Percentiles rank a stretch among this genome's conserved stretches.
Conservation (phyloP, 2,113 vertebrate genomes). For the Scortum barcoo region DNA sequence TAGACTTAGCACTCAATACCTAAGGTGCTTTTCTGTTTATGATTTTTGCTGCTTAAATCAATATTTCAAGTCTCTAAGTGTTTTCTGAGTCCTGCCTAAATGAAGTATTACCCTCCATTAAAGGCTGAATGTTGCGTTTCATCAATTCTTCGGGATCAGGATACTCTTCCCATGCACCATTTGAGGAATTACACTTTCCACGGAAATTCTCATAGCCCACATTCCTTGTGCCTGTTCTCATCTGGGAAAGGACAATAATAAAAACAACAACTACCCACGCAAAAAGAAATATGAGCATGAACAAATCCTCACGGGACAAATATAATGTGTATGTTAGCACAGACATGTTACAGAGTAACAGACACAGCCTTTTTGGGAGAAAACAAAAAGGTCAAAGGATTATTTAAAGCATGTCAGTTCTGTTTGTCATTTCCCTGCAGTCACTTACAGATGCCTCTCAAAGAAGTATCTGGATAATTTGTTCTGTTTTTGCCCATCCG, state of each 20-base stretch:
- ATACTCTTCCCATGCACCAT: not conserved
- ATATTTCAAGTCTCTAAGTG: not conserved
- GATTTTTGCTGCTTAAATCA: not conserved
- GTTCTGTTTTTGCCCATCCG: constrained; percentile 53
- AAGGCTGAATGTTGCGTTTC: not conserved
- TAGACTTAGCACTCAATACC: not conserved
- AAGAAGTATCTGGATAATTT: constrained; percentile 52
- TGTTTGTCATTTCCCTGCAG: constrained; percentile 37
- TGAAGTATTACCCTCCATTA: not conserved
- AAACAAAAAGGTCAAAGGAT: constrained; percentile 57
- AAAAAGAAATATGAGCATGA: constrained; percentile 63
- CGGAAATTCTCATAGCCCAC: constrained; percentile 47
- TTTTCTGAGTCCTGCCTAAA: not conserved
- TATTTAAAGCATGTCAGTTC: constrained; percentile 45
- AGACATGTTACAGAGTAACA: constrained; percentile 28
- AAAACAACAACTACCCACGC: constrained; percentile 40
- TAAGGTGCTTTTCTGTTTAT: not conserved
- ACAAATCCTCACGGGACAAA: constrained; percentile 32
- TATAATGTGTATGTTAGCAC: not conserved
- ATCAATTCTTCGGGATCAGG: not conserved
- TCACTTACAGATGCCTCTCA: constrained; percentile 56
- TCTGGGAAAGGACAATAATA: constrained; percentile 61
- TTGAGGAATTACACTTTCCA: constrained; percentile 4
- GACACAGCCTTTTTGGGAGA: constrained; percentile 50
- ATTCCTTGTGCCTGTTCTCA: constrained; percentile 21